These are phyloP conservation scores for Drosophila auraria DNA, from an alignment of 1,140 invertebrate genomes.

Conservation along the genomic window DNA sequence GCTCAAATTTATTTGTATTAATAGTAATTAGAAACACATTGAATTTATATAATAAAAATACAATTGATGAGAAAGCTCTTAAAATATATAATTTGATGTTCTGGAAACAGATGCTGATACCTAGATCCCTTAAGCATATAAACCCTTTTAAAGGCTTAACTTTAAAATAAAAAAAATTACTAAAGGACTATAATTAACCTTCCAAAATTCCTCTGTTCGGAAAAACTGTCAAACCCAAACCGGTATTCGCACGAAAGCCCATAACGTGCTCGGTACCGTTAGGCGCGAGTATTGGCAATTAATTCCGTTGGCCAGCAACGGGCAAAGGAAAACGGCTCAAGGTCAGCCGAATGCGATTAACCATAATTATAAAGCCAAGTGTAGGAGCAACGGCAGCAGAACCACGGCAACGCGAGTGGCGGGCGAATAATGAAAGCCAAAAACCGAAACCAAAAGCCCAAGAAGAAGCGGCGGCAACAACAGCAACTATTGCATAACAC, in stretches of 20 bases:
- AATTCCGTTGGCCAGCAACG: slow-evolving; percentile 42
- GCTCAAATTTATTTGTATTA: neutral
- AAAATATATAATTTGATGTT: neutral
- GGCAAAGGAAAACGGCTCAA: slow-evolving; percentile 69
- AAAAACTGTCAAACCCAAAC: slow-evolving; percentile 34
- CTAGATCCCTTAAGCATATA: too few relatives aligned
- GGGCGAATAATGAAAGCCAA: slow-evolving; percentile 78
- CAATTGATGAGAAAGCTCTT: neutral
- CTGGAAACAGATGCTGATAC: neutral
- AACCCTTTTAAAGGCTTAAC: too few relatives aligned
- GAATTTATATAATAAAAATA: neutral
- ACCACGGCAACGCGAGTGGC: slow-evolving; percentile 28
- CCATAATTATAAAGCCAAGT: slow-evolving; percentile 71
- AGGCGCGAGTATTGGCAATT: slow-evolving; percentile 34
- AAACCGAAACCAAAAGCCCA: slow-evolving; percentile 74
- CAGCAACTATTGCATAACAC: slow-evolving; percentile 72
- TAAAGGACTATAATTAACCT: neutral
- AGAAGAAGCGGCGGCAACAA: slow-evolving; percentile 30
- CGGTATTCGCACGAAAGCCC: slow-evolving; percentile 27
- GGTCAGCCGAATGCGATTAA: slow-evolving; percentile 73
- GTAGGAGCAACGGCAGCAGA: slow-evolving; percentile 47
- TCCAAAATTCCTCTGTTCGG: too few relatives aligned
- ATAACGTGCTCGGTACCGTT: slow-evolving; percentile 59
- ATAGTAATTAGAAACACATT: neutral
- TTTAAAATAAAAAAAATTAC: too few relatives aligned